Percentiles rank a stretch among this genome's conserved stretches.
phyloP scores from a whole-genome alignment of 1,140 invertebrate species.

The Anoplolepis gracilipes region DNA sequence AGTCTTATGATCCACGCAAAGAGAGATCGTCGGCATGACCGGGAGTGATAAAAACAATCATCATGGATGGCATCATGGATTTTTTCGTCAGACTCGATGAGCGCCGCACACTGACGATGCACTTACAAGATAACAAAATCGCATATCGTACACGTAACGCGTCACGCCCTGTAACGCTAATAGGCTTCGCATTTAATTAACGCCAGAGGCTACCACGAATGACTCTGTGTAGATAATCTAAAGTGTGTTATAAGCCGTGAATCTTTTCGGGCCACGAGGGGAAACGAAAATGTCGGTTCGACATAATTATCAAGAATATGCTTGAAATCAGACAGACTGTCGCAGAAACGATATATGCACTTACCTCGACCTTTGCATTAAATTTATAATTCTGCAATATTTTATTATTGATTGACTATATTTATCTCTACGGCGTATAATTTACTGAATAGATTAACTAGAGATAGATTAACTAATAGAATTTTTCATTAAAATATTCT shows the following conservation, averaged over 20 bases:
- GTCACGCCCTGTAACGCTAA: neutral
- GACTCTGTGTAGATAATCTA: slow-evolving; percentile 34
- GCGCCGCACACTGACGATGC: slow-evolving; percentile 46
- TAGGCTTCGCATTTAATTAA: slow-evolving; percentile 45
- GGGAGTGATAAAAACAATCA: slow-evolving; percentile 64
- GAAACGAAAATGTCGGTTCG: neutral
- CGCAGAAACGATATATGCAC: neutral
- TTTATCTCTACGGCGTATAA: neutral
- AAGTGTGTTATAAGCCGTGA: slow-evolving; percentile 1
- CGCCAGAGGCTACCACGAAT: neutral
- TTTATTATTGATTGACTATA: too few relatives aligned
- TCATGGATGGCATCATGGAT: slow-evolving; percentile 48
- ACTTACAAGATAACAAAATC: slow-evolving; percentile 50
- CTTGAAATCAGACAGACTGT: neutral
- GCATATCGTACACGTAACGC: slow-evolving; percentile 35
- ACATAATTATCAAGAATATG: slow-evolving; percentile 27
- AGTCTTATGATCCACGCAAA: slow-evolving; percentile 50
- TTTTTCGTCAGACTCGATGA: slow-evolving; percentile 31
- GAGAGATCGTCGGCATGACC: slow-evolving; percentile 27
- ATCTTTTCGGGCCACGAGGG: slow-evolving; percentile 3
- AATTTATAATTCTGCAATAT: neutral
- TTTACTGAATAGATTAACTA: neutral
- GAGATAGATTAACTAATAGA: neutral
- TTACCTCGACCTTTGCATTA: neutral
- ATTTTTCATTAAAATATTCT: neutral